Conservation (phyloP, 2,797 vertebrate genomes). For the Oryzias sinensis region DNA sequence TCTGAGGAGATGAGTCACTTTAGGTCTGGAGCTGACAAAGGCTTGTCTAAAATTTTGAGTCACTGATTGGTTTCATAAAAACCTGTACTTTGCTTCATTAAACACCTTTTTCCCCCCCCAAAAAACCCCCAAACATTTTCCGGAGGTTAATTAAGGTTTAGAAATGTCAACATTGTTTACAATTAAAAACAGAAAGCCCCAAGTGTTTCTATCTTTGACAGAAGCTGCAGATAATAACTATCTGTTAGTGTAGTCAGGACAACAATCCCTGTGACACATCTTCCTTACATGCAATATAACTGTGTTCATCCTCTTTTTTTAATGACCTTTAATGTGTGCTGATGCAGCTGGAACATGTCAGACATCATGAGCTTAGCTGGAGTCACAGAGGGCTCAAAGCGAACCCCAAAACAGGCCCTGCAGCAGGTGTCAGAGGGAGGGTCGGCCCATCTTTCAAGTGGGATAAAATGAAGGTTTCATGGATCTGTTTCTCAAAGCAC, state of each 20-base stretch:
- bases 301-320: conserved; percentile 39
- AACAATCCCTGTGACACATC: conserved; percentile 25
- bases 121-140: too few relatives aligned
- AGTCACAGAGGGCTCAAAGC: conserved; percentile 39
- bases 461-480: conserved; percentile 64
- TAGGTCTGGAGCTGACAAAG: too few relatives aligned
- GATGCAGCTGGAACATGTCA: conserved; percentile 36
- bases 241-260: conserved; percentile 15
- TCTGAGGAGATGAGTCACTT: too few relatives aligned
- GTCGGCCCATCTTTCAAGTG: conserved; percentile 38
- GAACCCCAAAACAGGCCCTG: conserved; percentile 38
- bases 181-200: neutral
- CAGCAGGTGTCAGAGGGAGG: conserved; percentile 60
- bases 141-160: too few relatives aligned
- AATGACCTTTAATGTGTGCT: conserved; percentile 52
- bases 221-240: conserved; percentile 19
- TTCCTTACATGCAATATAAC: conserved; percentile 16
- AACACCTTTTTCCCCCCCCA: too few relatives aligned
- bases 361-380: conserved; percentile 42
- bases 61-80: too few relatives aligned
- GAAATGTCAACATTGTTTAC: neutral
- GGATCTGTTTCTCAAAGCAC: conserved; percentile 40
- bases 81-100: too few relatives aligned
- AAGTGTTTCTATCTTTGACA: neutral
- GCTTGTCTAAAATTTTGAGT: too few relatives aligned